Conservation (phyloP, 2,888 invertebrate species). For the Leptogaster cylindrica region DNA sequence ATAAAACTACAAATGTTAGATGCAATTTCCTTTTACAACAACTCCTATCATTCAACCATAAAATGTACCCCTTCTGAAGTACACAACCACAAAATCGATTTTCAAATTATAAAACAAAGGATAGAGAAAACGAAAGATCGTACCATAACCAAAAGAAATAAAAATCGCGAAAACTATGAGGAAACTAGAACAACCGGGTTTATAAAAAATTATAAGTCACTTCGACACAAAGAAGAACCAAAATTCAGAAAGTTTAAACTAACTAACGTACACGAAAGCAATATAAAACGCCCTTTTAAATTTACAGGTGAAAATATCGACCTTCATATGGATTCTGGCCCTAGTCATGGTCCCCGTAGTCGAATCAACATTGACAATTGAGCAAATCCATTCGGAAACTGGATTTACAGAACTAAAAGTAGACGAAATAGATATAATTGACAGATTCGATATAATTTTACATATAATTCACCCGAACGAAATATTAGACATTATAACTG, state of each 20-base stretch:
- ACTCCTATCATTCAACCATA: background rate
- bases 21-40: background rate
- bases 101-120: background rate
- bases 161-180: background rate
- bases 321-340: background rate
- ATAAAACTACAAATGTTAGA: no score
- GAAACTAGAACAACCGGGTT: background rate
- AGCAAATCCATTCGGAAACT: background rate
- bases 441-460: background rate
- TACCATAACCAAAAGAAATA: background rate
- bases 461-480: constrained; percentile 14
- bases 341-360: background rate
- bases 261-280: background rate
- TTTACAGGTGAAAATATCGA: background rate
- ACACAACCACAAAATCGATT: background rate
- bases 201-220: background rate
- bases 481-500: no score
- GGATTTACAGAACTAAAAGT: constrained; percentile 14
- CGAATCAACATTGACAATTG: background rate
- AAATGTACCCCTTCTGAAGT: constrained; percentile 4
- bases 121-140: background rate
- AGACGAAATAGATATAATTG: background rate
- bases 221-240: background rate
- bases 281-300: background rate
- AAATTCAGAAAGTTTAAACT: background rate